Percentiles rank a stretch among this genome's conserved stretches.
Evolutionary conservation across 53 echinoderm and acorn worm species (phyloP).

Genomic region (Paracentrotus lividus): DNA sequence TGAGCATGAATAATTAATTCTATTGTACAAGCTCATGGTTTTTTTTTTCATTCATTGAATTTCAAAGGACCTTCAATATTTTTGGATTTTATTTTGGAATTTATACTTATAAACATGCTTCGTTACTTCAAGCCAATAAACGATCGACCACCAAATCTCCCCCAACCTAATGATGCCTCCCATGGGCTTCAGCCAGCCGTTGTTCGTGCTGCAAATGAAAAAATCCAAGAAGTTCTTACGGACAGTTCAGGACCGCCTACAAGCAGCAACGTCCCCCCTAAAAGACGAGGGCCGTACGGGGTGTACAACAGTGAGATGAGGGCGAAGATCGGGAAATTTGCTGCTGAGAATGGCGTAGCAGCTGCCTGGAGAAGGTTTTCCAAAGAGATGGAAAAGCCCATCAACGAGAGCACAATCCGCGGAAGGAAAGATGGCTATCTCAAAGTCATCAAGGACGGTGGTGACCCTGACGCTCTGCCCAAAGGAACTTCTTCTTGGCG

Average conservation of each 20-base stretch:
- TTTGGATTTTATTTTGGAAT: neutral
- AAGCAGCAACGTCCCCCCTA: no score
- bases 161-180: neutral
- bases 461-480: neutral
- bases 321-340: slow-evolving; percentile 47
- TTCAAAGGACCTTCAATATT: neutral
- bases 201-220: slow-evolving; percentile 57
- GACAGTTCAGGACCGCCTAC: neutral
- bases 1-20: no score
- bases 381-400: neutral
- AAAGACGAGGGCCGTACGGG: slow-evolving; percentile 9
- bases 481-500: slow-evolving; percentile 24
- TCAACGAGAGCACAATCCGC: slow-evolving; percentile 51
- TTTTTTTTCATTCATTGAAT: neutral
- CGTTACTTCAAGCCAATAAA: slow-evolving; percentile 60
- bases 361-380: slow-evolving; percentile 44
- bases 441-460: neutral
- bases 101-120: neutral
- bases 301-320: slow-evolving; percentile 5
- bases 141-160: slow-evolving; percentile 53
- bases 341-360: slow-evolving; percentile 63
- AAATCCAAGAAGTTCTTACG: slow-evolving; percentile 10
- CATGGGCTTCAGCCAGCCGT: slow-evolving; percentile 54
- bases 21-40: neutral
- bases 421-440: slow-evolving; percentile 59